These are phyloP conservation scores for Tenthredo mesomela DNA, from an alignment of 2,888 invertebrate species.

Conservation along the genomic window DNA sequence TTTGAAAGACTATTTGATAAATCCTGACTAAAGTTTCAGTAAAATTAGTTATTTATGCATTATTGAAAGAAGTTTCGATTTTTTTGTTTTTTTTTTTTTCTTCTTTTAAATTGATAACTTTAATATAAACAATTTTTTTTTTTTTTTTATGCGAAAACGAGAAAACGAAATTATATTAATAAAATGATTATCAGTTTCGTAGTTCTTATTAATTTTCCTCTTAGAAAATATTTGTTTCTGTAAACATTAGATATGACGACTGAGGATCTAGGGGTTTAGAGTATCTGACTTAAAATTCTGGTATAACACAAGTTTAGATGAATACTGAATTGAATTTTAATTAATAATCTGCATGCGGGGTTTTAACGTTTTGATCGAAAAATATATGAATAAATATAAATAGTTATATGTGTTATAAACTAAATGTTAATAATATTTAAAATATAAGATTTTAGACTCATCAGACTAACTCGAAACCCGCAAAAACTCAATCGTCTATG, in stretches of 20 bases:
- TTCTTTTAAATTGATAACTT: no score
- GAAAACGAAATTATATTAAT: background rate
- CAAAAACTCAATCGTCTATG: background rate
- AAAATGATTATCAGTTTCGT: background rate
- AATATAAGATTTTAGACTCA: background rate
- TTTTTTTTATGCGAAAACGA: background rate
- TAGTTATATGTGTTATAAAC: background rate
- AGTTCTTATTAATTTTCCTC: background rate
- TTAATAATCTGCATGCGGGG: background rate
- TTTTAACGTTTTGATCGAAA: background rate
- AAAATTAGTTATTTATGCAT: background rate
- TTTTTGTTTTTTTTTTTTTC: no score
- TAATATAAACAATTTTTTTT: no score
- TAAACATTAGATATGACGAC: background rate
- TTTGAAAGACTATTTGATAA: slow-evolving; percentile 1
- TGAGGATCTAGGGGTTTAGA: background rate
- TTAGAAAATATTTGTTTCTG: background rate
- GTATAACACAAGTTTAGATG: background rate
- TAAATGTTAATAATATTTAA: background rate
- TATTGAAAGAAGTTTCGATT: background rate
- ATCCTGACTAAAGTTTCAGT: slow-evolving; percentile 24
- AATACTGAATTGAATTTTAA: background rate
- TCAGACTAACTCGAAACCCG: background rate
- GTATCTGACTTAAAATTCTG: background rate
- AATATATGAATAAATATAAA: background rate